Evolutionary conservation across 2,888 invertebrate species (phyloP).

Genomic region (Eremobia ochroleuca): DNA sequence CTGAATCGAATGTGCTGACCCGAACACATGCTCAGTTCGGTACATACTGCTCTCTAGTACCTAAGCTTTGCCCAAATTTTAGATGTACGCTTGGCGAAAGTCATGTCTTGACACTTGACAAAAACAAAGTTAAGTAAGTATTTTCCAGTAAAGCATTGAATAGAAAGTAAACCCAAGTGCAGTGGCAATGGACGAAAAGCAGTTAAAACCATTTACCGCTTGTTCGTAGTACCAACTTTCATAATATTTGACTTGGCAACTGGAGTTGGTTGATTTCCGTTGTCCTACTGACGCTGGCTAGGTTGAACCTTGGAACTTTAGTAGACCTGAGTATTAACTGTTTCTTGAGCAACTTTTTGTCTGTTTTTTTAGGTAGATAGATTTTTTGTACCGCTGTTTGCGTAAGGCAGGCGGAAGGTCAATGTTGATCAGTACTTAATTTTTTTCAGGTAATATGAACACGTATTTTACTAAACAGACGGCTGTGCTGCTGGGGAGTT

Average conservation of each 20-base stretch:
- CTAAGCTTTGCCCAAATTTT: neutral
- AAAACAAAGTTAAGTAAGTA: neutral
- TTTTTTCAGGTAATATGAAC: neutral
- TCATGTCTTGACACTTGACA: neutral
- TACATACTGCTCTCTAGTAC: neutral
- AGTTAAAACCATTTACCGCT: constrained; percentile 1
- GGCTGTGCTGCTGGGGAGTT: neutral
- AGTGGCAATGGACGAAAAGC: constrained; percentile 1
- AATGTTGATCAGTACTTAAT: neutral
- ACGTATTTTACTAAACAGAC: neutral
- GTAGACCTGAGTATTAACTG: neutral
- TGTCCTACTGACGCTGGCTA: neutral
- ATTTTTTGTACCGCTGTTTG: constrained; percentile 4
- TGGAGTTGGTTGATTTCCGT: constrained; percentile 5
- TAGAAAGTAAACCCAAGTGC: constrained; percentile 12
- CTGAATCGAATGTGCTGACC: too few species aligned
- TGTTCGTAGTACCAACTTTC: neutral
- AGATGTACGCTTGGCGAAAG: neutral
- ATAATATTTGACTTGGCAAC: constrained; percentile 14
- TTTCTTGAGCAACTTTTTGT: constrained; percentile 28
- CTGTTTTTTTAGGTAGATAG: neutral
- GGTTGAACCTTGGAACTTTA: constrained; percentile 26
- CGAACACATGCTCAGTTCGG: too few species aligned
- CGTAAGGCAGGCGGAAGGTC: constrained; percentile 4
- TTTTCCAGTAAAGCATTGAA: constrained; percentile 3